Percentiles rank a stretch among this genome's conserved stretches.
These are phyloP conservation scores for Diabrotica undecimpunctata DNA, from an alignment of 1,140 invertebrate genomes.

Conservation along the genomic window DNA sequence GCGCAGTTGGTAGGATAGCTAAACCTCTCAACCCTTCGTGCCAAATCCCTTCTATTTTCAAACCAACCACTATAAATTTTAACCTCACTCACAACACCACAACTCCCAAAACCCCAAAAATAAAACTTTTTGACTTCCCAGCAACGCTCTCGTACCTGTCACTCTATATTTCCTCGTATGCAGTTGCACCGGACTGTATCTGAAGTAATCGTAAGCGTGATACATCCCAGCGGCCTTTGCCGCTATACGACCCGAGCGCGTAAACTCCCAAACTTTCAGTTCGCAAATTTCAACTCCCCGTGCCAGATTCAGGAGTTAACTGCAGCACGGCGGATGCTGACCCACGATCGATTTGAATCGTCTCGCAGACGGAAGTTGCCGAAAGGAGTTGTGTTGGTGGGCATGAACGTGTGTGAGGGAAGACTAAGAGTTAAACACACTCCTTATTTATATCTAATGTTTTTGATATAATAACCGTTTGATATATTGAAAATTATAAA, in stretches of 20 bases:
- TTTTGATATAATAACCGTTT: too few relatives aligned
- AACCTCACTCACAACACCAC: too few relatives aligned
- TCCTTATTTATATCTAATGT: too few relatives aligned
- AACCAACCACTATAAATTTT: too few relatives aligned
- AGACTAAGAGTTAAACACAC: too few relatives aligned
- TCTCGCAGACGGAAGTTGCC: slow-evolving; percentile 3
- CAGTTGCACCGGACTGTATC: slow-evolving; percentile 6
- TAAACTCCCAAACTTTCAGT: background rate
- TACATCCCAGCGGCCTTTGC: slow-evolving; percentile 7
- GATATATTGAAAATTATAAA: too few relatives aligned
- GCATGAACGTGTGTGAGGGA: too few relatives aligned
- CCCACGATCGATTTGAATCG: slow-evolving; percentile 3
- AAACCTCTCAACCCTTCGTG: too few relatives aligned
- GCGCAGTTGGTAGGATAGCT: too few relatives aligned
- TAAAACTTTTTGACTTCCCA: too few relatives aligned
- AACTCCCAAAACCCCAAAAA: too few relatives aligned
- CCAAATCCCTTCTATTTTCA: too few relatives aligned
- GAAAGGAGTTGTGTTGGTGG: background rate
- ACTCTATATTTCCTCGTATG: slow-evolving; percentile 9
- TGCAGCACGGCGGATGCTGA: slow-evolving; percentile 2
- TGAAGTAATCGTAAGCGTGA: slow-evolving; percentile 7
- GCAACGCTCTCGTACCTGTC: slow-evolving; percentile 5
- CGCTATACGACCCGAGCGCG: background rate
- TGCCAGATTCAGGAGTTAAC: slow-evolving; percentile 4
- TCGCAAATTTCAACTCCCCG: slow-evolving; percentile 7